Evolutionary conservation across 2,888 invertebrate genomes (phyloP).

Genomic region (Microctonus brassicae): DNA sequence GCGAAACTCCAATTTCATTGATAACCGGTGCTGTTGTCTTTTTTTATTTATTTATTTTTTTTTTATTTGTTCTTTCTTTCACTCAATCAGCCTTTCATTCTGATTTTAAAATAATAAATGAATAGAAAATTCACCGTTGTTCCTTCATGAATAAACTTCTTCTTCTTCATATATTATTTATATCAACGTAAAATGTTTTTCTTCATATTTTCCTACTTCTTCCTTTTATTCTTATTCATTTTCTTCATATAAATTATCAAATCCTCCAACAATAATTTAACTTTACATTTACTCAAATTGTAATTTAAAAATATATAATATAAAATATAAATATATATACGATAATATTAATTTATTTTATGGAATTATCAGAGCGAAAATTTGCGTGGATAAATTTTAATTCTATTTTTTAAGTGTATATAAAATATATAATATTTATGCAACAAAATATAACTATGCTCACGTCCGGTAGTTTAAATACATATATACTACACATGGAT

Average conservation of each 20-base stretch:
- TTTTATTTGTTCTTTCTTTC: not conserved
- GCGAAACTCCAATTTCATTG: constrained; percentile 44
- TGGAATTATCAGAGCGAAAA: constrained; percentile 4
- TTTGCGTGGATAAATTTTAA: not conserved
- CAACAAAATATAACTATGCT: no score
- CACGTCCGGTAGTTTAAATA: no score
- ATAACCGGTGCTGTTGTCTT: constrained; percentile 30
- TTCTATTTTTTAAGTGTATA: not conserved
- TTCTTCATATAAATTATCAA: not conserved
- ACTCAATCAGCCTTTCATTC: constrained; percentile 5
- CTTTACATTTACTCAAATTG: not conserved
- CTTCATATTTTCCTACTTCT: not conserved
- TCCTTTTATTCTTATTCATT: not conserved
- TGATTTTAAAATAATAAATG: not conserved
- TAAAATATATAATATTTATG: not conserved
- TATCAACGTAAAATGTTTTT: not conserved
- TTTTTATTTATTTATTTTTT: no score
- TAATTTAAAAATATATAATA: no score
- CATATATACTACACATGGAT: not conserved
- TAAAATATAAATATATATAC: no score
- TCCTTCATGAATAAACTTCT: not conserved
- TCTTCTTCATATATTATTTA: constrained; percentile 23
- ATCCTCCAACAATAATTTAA: not conserved
- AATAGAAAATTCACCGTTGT: constrained; percentile 26
- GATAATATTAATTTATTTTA: no score